Percentiles rank a stretch among this genome's conserved stretches.
Evolutionary conservation across 1,140 invertebrate genomes (phyloP).

Genomic region (Diorhabda carinulata): DNA sequence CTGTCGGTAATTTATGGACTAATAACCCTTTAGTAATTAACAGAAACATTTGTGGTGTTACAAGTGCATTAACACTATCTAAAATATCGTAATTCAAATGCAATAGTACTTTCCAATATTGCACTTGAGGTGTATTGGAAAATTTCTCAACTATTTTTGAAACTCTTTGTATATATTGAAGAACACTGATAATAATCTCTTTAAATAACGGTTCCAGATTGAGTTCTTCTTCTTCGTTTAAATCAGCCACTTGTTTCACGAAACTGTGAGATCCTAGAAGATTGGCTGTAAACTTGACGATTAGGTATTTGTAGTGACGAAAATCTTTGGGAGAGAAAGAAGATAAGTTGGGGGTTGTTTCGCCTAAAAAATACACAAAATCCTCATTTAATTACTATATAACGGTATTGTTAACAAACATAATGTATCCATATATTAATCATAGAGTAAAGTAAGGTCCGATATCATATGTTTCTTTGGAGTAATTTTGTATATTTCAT

Average conservation of each 20-base stretch:
- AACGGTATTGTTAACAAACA: too few relatives aligned
- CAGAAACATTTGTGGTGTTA: constrained; percentile 74
- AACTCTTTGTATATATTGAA: constrained; percentile 63
- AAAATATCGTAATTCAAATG: constrained; percentile 74
- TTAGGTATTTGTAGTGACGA: constrained; percentile 75
- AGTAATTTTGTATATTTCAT: too few relatives aligned
- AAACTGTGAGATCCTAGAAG: constrained; percentile 65
- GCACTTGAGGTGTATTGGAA: constrained; percentile 55
- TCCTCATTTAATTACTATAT: neutral
- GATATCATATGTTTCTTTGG: too few relatives aligned
- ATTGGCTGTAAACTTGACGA: constrained; percentile 65
- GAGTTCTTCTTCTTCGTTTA: constrained; percentile 47
- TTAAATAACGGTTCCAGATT: constrained; percentile 61
- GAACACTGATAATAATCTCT: constrained; percentile 61
- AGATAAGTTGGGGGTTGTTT: constrained; percentile 62
- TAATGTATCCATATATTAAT: too few relatives aligned
- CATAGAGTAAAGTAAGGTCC: too few relatives aligned
- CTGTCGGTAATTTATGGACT: constrained; percentile 61
- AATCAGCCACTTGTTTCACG: constrained; percentile 58
- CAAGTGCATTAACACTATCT: constrained; percentile 70
- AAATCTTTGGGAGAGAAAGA: constrained; percentile 62
- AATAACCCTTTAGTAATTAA: constrained; percentile 69
- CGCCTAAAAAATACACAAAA: neutral
- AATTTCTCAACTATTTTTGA: constrained; percentile 55
- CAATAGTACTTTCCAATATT: constrained; percentile 77